Evolutionary conservation across 2,113 vertebrate species (phyloP), one percentile per base, ranked within the genome.

Genomic region (Micronisus gabar): DNA sequence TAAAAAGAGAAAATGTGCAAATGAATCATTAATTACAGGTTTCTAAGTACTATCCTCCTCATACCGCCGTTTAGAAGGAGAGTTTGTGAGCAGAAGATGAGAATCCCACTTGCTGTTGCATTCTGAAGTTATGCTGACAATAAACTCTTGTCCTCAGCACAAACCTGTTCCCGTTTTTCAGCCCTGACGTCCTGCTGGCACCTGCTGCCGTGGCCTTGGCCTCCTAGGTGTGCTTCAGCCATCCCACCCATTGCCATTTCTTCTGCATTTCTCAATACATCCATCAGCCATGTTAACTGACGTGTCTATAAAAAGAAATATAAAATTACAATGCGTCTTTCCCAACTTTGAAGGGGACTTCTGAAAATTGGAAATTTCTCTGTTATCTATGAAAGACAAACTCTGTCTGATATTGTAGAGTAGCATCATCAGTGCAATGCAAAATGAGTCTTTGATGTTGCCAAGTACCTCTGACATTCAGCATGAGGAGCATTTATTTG

Each of bases 11-110:
- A 82, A 91, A 81, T 48, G 84, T 93, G 91, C 84, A 93, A 93
- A 84, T 91, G 78, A 93, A 85, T 96, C 93, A 91, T 87, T 94
- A 93, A 96, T 96, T 96, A 78, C 92, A 89, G 87, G 81, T 61
- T 89, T 84, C 65, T 72, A 68, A 81, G 66, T 9, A 7, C 78
- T 61, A 17, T 18, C 52, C 67, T 88, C 34, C 38, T 93, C 73
- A 82, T 85, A 34, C 82, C 80, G 79, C 55, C 32, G 2, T 59
- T 95, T 81, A 63, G 50, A 78, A 87, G 61, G 71, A 55, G 36
- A 47, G 34, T 22, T 43, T 82, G 52, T n/a, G 70, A 88, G 81
- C 90, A 78, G 65, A 34, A 71, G 40, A 58, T 4, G 20, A 81
- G 82, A 88, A 92, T 85, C 88, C 79, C 79, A 45, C 79, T 92